Evolutionary conservation across 2,113 vertebrate species (phyloP), one percentile per base, ranked within the genome.

Genomic region (Cryptomyrus ogoouensis): DNA sequence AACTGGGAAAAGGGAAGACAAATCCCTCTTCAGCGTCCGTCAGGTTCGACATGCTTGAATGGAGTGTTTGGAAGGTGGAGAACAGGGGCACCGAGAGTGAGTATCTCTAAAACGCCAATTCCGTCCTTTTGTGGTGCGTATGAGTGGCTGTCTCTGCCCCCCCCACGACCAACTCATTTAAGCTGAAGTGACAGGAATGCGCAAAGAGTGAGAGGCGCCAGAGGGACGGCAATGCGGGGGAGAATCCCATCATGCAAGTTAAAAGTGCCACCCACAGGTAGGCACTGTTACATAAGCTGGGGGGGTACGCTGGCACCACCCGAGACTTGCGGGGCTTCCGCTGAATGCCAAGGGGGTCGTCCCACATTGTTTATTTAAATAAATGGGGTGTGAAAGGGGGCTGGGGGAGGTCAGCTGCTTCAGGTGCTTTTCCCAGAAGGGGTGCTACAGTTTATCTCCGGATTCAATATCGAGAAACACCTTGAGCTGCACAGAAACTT

Each of bases 181-280:
- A 87, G 50, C 44, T 44, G 27, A 87, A 87, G 50, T 87, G 85
- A 53, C 27, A 87, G 50, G n/a, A 87, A 87, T 13, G 27, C 85
- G 39, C 27, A 19, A 19, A 49, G 27, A 87, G 46, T 27, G 12
- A 50, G 85, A 53, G n/a, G 24, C 17, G 50, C 5, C 10, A 19
- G 31, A 87, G 85, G 85, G 31, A 35, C 49, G 6, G 85, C n/a
- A 10, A 84, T 70, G 89, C 52, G 83, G 89, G 84, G 39, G 56
- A 87, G 89, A 35, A 5, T 31, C 13, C 58, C 44, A 74, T 90
- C 50, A 70, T 87, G 84, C 58, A 87, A 87, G 89, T 7, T 87
- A 10, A 17, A 77, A 74, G 8, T 10, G 21, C 74, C 50, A 87
- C 50, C 85, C 47, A 42, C 85, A 87, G 50, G 50, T 12, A 53